These are phyloP conservation scores for Karalla daura DNA, from an alignment of 2,797 vertebrate genomes.

Conservation along the genomic window DNA sequence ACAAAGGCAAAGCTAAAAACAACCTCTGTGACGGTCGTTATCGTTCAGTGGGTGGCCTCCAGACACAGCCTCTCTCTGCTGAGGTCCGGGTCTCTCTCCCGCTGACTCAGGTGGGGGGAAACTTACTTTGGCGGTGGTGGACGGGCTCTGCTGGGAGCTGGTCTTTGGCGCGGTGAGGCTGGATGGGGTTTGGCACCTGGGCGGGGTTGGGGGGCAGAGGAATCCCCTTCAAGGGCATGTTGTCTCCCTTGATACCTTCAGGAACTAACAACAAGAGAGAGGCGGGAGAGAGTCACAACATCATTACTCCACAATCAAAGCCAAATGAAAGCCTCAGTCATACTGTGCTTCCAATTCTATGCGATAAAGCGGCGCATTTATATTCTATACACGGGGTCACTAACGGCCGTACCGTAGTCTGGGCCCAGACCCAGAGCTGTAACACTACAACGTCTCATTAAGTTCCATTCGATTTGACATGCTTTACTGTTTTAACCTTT, in stretches of 20 bases:
- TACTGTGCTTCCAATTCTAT: too few relatives aligned
- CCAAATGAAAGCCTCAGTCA: not conserved
- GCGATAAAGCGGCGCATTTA: too few relatives aligned
- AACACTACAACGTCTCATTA: too few relatives aligned
- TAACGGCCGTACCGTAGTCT: too few relatives aligned
- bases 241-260: slow-evolving; percentile 75
- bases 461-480: too few relatives aligned
- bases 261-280: slow-evolving; percentile 67
- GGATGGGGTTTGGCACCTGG: slow-evolving; percentile 86
- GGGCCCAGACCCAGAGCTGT: too few relatives aligned
- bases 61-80: not conserved
- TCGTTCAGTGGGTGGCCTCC: not conserved
- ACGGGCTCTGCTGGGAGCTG: slow-evolving; percentile 79
- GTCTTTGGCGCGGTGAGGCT: slow-evolving; percentile 81
- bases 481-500: too few relatives aligned
- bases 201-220: slow-evolving; percentile 85
- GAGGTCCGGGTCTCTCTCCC: not conserved
- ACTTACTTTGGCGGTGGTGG: slow-evolving; percentile 95
- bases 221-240: slow-evolving; percentile 74
- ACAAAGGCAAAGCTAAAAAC: slow-evolving; percentile 23
- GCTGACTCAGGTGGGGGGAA: not conserved
- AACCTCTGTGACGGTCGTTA: slow-evolving; percentile 6
- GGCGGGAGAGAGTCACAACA: not conserved
- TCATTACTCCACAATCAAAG: not conserved
- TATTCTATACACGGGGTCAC: too few relatives aligned